Conservation (phyloP, 2,888 invertebrate species). For the Scelioninae gen. 1 region DNA sequence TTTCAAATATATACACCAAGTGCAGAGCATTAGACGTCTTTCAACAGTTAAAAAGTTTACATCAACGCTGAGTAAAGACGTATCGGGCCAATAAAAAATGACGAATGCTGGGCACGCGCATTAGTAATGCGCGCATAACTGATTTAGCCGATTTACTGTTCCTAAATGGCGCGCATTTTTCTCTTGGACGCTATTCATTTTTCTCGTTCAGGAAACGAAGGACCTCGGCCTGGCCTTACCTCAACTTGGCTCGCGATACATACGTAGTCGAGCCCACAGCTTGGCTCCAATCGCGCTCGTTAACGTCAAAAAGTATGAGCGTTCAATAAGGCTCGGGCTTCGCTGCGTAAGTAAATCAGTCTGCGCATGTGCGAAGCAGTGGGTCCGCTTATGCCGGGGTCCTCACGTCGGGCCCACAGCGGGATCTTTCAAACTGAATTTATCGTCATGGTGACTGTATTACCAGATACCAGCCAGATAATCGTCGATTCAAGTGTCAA, state of each 20-base stretch:
- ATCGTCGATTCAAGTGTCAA: constrained; percentile 40
- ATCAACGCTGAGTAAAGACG: constrained; percentile 42
- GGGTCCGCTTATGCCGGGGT: constrained; percentile 24
- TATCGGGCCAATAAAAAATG: constrained; percentile 44
- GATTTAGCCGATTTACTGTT: constrained; percentile 63
- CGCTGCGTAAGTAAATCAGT: constrained; percentile 77
- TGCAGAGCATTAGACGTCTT: constrained; percentile 44
- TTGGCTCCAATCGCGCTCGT: constrained; percentile 73
- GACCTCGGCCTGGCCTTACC: constrained; percentile 68
- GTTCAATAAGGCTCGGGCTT: constrained; percentile 75
- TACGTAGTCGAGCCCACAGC: constrained; percentile 52
- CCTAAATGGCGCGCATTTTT: constrained; percentile 63
- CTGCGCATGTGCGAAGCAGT: constrained; percentile 26
- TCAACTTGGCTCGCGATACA: constrained; percentile 66
- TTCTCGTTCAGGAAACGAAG: constrained; percentile 66
- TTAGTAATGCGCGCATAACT: constrained; percentile 58
- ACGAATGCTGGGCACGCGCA: constrained; percentile 32
- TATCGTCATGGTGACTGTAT: constrained; percentile 35
- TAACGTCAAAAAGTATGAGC: constrained; percentile 78
- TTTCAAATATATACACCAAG: constrained; percentile 51
- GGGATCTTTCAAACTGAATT: constrained; percentile 51
- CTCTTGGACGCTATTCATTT: constrained; percentile 63
- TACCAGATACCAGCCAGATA: constrained; percentile 36
- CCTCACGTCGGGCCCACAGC: constrained; percentile 33
- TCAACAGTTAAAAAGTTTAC: constrained; percentile 44